Evolutionary conservation across 2,797 vertebrate genomes (phyloP).

Genomic region (Fratercula arctica): DNA sequence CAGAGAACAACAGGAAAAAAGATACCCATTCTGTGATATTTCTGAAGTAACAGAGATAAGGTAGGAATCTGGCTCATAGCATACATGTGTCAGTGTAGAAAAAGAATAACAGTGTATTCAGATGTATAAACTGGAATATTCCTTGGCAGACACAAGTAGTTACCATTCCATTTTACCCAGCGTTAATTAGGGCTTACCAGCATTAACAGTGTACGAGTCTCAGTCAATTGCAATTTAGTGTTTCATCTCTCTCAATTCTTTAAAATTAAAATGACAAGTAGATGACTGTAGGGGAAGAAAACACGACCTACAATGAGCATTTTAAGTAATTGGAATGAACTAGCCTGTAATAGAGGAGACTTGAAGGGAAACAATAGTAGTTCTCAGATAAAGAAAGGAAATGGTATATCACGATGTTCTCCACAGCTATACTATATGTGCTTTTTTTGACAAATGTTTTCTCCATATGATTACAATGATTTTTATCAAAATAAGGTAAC

Average conservation of each 20-base stretch:
- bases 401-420: background rate
- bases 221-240: background rate
- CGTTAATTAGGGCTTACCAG: background rate
- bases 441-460: background rate
- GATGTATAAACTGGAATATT: background rate
- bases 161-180: background rate
- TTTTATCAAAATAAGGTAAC: background rate
- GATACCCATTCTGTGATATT: background rate
- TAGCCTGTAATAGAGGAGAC: background rate
- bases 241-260: background rate
- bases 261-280: background rate
- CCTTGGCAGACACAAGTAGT: background rate
- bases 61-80: background rate
- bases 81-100: background rate
- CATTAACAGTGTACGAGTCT: fast-evolving
- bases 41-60: background rate
- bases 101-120: background rate
- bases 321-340: background rate
- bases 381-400: background rate
- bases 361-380: background rate
- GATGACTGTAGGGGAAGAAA: background rate
- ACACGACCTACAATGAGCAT: background rate
- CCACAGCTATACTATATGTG: background rate
- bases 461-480: background rate
- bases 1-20: background rate